phyloP scores from a whole-genome alignment of 2,888 invertebrate genomes.

The Brachyptera risi region DNA sequence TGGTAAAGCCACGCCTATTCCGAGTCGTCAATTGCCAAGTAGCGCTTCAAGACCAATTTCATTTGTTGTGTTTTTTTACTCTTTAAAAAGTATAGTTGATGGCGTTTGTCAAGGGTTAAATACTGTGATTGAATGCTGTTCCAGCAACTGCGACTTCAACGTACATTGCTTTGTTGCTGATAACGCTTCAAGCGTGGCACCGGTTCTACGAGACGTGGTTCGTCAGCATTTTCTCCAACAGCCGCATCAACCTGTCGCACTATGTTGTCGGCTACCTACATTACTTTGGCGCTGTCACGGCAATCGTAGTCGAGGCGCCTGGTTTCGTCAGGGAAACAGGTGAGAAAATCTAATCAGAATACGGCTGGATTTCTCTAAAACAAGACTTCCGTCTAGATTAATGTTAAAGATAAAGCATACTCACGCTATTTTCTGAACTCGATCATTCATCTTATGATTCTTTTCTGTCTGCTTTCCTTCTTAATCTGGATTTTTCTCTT shows the following conservation, averaged over 20 bases:
- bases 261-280: conserved; percentile 73
- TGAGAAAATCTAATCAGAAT: no score
- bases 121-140: conserved; percentile 38
- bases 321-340: conserved; percentile 48
- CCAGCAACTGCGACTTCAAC: conserved; percentile 58
- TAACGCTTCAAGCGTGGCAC: conserved; percentile 66
- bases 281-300: conserved; percentile 66
- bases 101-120: background rate
- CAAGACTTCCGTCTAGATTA: no score
- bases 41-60: no score
- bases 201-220: conserved; percentile 77
- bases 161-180: conserved; percentile 56
- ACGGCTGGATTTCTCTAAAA: no score
- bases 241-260: conserved; percentile 73
- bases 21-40: no score
- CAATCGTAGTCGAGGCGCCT: conserved; percentile 65
- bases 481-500: no score
- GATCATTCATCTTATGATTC: no score
- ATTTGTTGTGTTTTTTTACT: background rate
- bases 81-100: background rate
- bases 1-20: no score
- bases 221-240: conserved; percentile 75
- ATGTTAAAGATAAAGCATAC: no score
- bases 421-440: no score
- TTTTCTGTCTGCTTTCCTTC: no score